These are phyloP conservation scores for Meteorus sp. DNA, from an alignment of 1,140 invertebrate genomes.

Conservation along the genomic window DNA sequence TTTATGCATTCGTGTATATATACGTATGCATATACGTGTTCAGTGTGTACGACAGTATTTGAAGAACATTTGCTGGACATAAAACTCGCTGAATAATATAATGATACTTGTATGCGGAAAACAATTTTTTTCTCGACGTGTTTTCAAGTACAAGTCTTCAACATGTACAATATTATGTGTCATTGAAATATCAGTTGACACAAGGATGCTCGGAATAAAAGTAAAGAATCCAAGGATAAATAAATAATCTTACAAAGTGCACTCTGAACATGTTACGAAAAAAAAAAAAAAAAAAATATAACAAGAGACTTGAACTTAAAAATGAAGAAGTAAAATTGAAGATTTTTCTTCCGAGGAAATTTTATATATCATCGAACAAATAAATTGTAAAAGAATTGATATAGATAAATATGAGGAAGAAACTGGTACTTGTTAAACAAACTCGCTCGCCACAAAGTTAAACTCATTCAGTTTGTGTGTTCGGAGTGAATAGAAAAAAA, in stretches of 20 bases:
- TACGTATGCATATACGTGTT: too few relatives aligned
- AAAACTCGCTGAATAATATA: conserved; percentile 12
- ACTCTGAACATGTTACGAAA: too few relatives aligned
- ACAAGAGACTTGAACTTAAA: too few relatives aligned
- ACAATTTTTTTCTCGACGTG: not conserved
- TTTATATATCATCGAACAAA: not conserved
- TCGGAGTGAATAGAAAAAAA: not conserved
- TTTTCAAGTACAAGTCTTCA: not conserved
- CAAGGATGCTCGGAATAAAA: too few relatives aligned
- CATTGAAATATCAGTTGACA: not conserved
- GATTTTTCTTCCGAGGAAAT: not conserved
- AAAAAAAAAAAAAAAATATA: too few relatives aligned
- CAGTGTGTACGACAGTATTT: too few relatives aligned
- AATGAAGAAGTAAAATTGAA: too few relatives aligned
- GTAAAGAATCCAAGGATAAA: too few relatives aligned
- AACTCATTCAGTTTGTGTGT: not conserved
- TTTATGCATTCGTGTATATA: too few relatives aligned
- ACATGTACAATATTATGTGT: not conserved
- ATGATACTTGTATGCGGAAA: conserved; percentile 11
- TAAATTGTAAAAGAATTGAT: too few relatives aligned
- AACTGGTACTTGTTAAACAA: too few relatives aligned
- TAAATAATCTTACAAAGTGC: too few relatives aligned
- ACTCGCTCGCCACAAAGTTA: not conserved
- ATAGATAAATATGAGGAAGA: not conserved
- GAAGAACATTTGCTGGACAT: conserved; percentile 3